Base-by-base conservation (phyloP, 2,888 invertebrate genomes). In the Phyto melanocephala region DNA sequence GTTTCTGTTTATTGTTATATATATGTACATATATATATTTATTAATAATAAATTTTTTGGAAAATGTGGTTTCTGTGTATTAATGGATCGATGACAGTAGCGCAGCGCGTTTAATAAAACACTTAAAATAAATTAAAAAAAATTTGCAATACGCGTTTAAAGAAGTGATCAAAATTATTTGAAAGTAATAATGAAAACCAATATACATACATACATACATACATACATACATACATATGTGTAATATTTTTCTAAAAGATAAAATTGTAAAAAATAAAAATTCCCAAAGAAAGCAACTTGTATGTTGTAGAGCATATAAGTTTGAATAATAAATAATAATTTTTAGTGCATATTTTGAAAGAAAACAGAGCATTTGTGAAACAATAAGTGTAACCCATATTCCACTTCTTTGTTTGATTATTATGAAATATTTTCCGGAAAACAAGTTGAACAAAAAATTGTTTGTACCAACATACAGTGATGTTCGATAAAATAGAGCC, bases 111-210 rank as follows among this genome's bases (percentile, higher is more conserved):
- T 58, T 60, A 52, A 72, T 71, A 42, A 76, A 71, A 42, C 28
- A 70, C 45, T 70, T 47, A 47, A 56, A 54, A 56, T 22, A 40
- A 63, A 63, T 56, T 45, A 63, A 52, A 70, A 77, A 35, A 45
- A 33, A 28, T 28, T 28, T 28, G 3, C 6, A 6, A 28, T 6
- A 50, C 15, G 58, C 67, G 37, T 20, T 56, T 58, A 71, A n/a
- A 33, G n/a, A 20, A n/a, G 20, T 35, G 35, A 56, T 56, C 47
- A 54, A 37, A 54, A 71, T 28, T 47, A 67, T 37, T 47, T 63
- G 6, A 15, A 17, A 11, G n/a, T 60, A 60, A 60, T n/a, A n/a
- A 76, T 60, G 35, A 22, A 42, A 40, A n/a, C n/a, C n/a, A n/a
- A n/a, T n/a, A n/a, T n/a, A n/a, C n/a, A n/a, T n/a, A n/a, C n/a